These are phyloP conservation scores for Aurelia sp. DNA, from an alignment of 30 jellyfish, hydroid and myxozoan species.

Conservation along the genomic window DNA sequence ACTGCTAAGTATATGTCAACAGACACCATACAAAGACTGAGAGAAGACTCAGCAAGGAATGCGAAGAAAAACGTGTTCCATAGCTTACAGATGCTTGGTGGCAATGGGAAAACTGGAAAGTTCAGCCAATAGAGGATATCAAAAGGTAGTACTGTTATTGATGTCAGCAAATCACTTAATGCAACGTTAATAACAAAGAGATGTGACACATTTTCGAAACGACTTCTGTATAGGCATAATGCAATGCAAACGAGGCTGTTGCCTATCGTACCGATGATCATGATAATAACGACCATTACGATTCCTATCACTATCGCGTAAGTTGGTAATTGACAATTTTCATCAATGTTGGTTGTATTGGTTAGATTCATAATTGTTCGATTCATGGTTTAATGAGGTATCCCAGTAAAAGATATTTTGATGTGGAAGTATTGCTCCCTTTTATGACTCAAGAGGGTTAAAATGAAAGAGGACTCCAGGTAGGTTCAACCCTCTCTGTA, in stretches of 20 bases:
- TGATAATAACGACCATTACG: conserved; percentile 5
- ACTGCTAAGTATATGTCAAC: conserved; percentile 60
- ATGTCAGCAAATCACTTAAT: conserved; percentile 52
- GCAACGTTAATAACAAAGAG: conserved; percentile 69
- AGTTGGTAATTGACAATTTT: conserved; percentile 25
- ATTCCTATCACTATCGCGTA: conserved; percentile 40
- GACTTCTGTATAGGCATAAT: conserved; percentile 14
- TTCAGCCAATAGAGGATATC: conserved; percentile 62
- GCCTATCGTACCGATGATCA: conserved; percentile 64
- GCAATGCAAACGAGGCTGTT: conserved; percentile 31
- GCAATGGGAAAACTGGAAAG: conserved; percentile 64
- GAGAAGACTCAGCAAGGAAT: conserved; percentile 56
- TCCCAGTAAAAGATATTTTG: too few relatives aligned
- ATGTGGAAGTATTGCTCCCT: too few relatives aligned
- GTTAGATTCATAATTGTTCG: conserved; percentile 9
- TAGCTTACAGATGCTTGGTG: conserved; percentile 50
- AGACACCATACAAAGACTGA: conserved; percentile 33
- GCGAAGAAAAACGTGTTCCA: conserved; percentile 77
- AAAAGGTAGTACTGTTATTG: conserved; percentile 60
- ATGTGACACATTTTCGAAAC: conserved; percentile 28
- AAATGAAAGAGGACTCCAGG: too few relatives aligned
- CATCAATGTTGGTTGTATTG: neutral
- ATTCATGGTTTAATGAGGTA: too few relatives aligned
- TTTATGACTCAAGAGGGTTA: too few relatives aligned
- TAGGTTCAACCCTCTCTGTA: too few relatives aligned